These are phyloP conservation scores for Cathartes aura DNA, from an alignment of 2,113 vertebrate species.

Conservation along the genomic window DNA sequence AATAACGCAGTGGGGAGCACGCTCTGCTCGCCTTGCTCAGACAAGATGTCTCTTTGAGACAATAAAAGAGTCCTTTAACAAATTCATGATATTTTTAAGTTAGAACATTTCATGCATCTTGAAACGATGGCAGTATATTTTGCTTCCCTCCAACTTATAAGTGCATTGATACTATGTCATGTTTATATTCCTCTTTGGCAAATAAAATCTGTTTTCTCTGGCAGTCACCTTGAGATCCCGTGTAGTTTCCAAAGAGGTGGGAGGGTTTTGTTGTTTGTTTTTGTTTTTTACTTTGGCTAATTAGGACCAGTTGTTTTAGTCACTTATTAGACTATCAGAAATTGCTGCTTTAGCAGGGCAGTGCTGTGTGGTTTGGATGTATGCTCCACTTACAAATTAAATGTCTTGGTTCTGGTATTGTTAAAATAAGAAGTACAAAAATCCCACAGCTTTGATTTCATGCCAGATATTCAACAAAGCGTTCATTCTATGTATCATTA, in stretches of 20 bases:
- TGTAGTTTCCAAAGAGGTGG: background rate
- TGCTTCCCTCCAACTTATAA: fast-evolving
- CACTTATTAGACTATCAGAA: background rate
- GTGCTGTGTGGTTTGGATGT: background rate
- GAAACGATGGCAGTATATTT: background rate
- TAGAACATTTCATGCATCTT: background rate
- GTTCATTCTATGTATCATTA: background rate
- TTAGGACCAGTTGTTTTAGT: background rate
- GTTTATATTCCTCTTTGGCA: background rate
- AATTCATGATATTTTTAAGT: background rate
- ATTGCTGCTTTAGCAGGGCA: background rate
- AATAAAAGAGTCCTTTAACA: background rate
- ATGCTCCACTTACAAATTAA: background rate
- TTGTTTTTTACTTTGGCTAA: background rate
- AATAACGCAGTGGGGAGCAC: background rate
- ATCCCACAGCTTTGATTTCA: background rate
- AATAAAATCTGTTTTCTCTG: background rate
- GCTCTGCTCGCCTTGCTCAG: background rate
- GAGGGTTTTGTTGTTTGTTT: background rate
- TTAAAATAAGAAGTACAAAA: background rate
- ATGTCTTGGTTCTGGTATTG: background rate
- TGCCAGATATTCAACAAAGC: background rate
- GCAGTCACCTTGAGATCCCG: background rate
- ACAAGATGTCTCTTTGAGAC: background rate
- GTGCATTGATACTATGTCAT: background rate